phyloP scores from a whole-genome alignment of 2,888 invertebrate genomes.

The Lepidonotus clava region DNA sequence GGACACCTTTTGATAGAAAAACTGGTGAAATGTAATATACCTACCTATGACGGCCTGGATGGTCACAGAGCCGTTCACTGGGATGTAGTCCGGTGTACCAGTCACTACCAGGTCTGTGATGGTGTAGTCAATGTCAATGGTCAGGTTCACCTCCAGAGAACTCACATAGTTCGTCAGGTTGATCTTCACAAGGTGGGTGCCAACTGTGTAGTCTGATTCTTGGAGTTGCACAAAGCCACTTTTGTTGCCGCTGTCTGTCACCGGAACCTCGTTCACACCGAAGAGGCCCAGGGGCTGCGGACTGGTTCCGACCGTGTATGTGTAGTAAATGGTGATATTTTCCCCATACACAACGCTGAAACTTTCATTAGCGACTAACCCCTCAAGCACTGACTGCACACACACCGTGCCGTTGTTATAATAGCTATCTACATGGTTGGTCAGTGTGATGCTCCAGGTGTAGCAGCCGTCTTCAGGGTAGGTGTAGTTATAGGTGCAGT shows the following conservation, averaged over 20 bases:
- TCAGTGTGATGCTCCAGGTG: background rate
- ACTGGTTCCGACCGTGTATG: background rate
- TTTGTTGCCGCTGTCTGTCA: background rate
- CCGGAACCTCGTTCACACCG: background rate
- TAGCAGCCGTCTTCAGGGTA: background rate
- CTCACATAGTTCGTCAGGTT: background rate
- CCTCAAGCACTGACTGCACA: background rate
- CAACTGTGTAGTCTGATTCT: background rate
- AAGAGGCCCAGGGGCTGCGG: background rate
- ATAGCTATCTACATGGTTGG: background rate
- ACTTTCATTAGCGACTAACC: no score
- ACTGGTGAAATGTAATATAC: no score
- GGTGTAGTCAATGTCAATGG: background rate
- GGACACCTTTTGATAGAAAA: no score
- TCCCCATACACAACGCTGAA: background rate
- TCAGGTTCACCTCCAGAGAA: background rate
- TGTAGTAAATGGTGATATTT: background rate
- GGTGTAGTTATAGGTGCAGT: background rate
- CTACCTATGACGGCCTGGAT: background rate
- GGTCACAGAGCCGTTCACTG: background rate
- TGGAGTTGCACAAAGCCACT: background rate
- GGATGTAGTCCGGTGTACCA: background rate
- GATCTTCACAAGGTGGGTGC: background rate
- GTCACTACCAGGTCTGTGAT: background rate
- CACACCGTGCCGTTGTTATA: background rate